Base-by-base conservation (phyloP, 2,797 vertebrate genomes). In the Chiroxiphia lanceolata region DNA sequence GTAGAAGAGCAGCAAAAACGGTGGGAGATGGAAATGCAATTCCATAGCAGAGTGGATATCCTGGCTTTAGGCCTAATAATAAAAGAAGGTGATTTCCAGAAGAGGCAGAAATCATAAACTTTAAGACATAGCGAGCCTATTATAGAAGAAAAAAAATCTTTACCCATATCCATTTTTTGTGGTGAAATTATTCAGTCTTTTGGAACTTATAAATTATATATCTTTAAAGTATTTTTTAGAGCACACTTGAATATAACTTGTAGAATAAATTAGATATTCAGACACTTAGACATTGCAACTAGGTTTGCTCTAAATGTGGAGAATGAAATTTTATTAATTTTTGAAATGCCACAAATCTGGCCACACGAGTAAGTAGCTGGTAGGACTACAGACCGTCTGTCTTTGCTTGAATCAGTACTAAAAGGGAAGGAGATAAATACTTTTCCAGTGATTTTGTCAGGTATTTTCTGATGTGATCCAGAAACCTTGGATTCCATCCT, bases 381-480 rank as follows among this genome's bases (percentile, higher is more conserved):
- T 87, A 64, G 45, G 33, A 80, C 56, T 81, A 15, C 15, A 70
- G 51, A 63, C 15, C 5, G 4, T 40, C 65, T 57, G 27, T 77
- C 85, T 91, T 75, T 60, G 47, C 47, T 84, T 83, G 53, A 81
- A 47, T 78, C 40, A n/a, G 42, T 57, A 23, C 53, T 83, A 57
- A 81, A 89, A 81, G 31, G 26, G 34, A 95, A 83, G 54, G 79
- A 93, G 83, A 90, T 23, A 4, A 85, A 65, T 91, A 83, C n/a
- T 86, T 94, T 83, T 53, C 69, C 80, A 84, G 65, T 79, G 65
- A 15, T 57, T 94, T 87, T 81, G 16, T 85, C 72, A 95, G 54
- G 59, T 96, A 76, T 89, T 95, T 88, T 93, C 67, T 94, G 61
- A 79, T 87, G 78, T 51, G 83, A 72, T 91, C 77, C 90, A 95